Evolutionary conservation across 2,888 invertebrate genomes (phyloP).

Genomic region (Drosophila meridionalis): DNA sequence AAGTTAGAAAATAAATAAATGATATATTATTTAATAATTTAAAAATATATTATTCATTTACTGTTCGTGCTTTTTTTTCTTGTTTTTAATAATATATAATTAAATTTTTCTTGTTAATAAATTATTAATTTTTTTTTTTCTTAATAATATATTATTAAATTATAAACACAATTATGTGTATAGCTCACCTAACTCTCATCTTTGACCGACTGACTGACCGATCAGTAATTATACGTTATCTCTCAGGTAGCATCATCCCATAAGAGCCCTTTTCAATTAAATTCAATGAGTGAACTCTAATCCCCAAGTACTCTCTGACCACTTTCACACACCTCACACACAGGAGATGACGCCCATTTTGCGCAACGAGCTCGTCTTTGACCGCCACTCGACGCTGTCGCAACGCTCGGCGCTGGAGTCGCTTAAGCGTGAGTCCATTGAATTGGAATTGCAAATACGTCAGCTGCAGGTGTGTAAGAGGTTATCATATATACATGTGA

Average conservation of each 20-base stretch:
- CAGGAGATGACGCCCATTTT: conserved; percentile 91
- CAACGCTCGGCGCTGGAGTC: conserved; percentile 91
- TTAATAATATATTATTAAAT: no score
- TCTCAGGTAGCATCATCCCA: not conserved
- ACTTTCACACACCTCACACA: not conserved
- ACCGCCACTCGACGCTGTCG: conserved; percentile 90
- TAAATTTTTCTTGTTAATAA: no score
- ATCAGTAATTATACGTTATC: no score
- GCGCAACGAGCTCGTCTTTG: conserved; percentile 93
- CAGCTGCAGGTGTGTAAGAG: conserved; percentile 88
- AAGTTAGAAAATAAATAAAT: no score
- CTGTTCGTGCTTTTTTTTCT: no score
- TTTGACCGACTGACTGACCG: not conserved
- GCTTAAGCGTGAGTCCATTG: conserved; percentile 92
- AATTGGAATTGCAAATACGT: conserved; percentile 94
- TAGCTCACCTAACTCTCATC: no score
- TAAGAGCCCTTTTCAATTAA: not conserved
- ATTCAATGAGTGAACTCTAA: conserved; percentile 4
- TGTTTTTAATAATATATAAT: no score
- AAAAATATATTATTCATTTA: no score
- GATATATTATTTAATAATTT: no score
- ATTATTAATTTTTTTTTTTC: no score
- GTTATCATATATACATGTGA: conserved; percentile 64
- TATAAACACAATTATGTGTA: no score
- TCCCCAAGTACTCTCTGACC: not conserved